Percentiles rank a stretch among this genome's conserved stretches.
Conservation (phyloP, 37 sponge, comb jelly and placozoan species). For the Cladorhizidae sp. region DNA sequence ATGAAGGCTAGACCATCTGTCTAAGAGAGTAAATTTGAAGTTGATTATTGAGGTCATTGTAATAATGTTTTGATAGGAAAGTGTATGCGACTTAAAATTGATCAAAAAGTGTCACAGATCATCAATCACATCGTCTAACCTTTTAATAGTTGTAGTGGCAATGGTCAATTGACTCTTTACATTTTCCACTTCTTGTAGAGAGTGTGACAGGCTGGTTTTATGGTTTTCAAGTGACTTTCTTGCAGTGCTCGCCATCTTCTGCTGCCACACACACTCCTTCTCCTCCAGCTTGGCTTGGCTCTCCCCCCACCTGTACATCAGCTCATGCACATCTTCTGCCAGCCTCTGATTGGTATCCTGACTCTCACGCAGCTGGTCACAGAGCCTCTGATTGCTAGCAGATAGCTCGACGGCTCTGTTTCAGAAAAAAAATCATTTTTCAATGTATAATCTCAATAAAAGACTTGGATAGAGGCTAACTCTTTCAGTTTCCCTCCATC, state of each 20-base stretch:
- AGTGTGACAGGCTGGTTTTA: not conserved
- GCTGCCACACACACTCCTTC: constrained; percentile 36
- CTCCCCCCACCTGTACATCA: constrained; percentile 32
- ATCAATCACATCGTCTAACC: constrained; percentile 5
- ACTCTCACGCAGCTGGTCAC: constrained; percentile 51
- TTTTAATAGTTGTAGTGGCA: not conserved
- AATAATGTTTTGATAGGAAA: too few species aligned
- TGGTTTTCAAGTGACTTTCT: not conserved
- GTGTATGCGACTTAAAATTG: too few species aligned
- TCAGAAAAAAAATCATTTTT: not conserved
- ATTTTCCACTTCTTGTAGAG: not conserved
- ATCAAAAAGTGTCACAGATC: not conserved
- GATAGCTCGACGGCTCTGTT: constrained; percentile 42
- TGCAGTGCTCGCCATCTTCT: constrained; percentile 1
- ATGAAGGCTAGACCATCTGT: too few species aligned
- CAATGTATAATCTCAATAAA: not conserved
- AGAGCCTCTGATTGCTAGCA: constrained; percentile 35
- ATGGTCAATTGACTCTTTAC: not conserved
- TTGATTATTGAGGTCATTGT: too few species aligned
- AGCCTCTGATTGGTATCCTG: constrained; percentile 28
- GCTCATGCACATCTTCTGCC: constrained; percentile 45
- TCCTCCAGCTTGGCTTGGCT: constrained; percentile 22
- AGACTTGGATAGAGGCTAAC: not conserved
- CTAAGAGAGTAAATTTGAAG: too few species aligned
- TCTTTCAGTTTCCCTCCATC: not conserved